Evolutionary conservation across 2,113 vertebrate species (phyloP).

Genomic region (Setophaga coronata): DNA sequence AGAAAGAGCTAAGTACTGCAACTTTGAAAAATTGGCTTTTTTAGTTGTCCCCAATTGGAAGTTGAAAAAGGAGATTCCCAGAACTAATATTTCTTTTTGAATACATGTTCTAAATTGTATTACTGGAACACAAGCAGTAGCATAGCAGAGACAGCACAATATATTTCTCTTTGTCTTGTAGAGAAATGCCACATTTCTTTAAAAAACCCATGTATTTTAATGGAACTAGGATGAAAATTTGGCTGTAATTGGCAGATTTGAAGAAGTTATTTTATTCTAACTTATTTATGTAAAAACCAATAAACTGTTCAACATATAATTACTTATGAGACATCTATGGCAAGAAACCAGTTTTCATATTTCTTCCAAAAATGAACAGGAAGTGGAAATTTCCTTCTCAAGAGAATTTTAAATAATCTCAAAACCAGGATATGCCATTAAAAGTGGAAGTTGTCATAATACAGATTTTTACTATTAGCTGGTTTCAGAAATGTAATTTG

Average conservation of each 20-base stretch:
- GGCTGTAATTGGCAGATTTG: background rate
- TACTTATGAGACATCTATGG: background rate
- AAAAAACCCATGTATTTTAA: background rate
- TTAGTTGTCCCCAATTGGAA: background rate
- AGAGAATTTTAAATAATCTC: background rate
- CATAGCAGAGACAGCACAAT: background rate
- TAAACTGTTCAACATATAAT: background rate
- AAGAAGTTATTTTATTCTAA: background rate
- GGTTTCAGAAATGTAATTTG: constrained; percentile 20
- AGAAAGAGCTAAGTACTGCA: background rate
- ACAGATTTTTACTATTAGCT: background rate
- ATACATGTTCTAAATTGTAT: background rate
- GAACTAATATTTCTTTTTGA: background rate
- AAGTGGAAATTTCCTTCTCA: background rate
- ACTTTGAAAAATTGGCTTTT: background rate
- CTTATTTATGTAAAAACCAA: background rate
- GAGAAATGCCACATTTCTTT: background rate
- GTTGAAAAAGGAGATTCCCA: background rate
- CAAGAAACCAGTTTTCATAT: background rate
- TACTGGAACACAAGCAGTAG: background rate
- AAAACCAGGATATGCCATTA: background rate
- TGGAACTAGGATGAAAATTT: background rate
- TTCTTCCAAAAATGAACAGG: background rate
- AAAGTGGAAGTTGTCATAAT: background rate
- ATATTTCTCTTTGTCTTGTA: background rate